Base-by-base conservation (phyloP, 2,888 invertebrate species). In the Microchrysa polita region DNA sequence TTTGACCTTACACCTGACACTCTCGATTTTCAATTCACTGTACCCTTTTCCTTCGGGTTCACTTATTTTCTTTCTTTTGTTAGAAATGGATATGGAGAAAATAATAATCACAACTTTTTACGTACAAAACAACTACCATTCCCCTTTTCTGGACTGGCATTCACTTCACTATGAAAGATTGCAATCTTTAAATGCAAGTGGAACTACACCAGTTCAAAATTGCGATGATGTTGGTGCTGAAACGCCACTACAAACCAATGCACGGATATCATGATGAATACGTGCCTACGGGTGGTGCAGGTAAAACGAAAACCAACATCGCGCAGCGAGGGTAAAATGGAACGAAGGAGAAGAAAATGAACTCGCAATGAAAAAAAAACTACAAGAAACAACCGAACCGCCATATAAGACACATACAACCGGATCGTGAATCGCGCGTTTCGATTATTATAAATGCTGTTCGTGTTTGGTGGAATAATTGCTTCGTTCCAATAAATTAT, bases 381-480 rank as follows among this genome's bases (percentile, higher is more conserved):
- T n/a, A n/a, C n/a, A n/a, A 34, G 48, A 16, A 65, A 16, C 65
- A 48, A 65, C 65, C 34, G 48, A 23, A 44, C 5, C 48, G 12
- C 9, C 48, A 10, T n/a, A n/a, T n/a, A n/a, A n/a, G n/a, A n/a
- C 4, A 34, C 27, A 34, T 20, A 20, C 22, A 65, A 44, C 65
- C 65, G 65, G 65, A 65, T 48, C 65, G 48, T 2, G 65, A 44
- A 65, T 48, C 65, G 48, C 65, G 48, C 65, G 65, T 20, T 48
- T 23, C 23, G 44, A n/a, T 2, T 65, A 2, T 20, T 14, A 65
- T 12, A 16, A 10, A 18, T 22, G 55, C 20, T 20, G 55, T 20
- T 20, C 10, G 18, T 16, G 20, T 52, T 52, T 52, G 5, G 16
- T 48, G 48, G 18, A 20, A 22, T 18, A 60, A 60, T 16, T 60